Base-by-base conservation (phyloP, 2,797 vertebrate genomes). In the Benthosema pterotum region DNA sequence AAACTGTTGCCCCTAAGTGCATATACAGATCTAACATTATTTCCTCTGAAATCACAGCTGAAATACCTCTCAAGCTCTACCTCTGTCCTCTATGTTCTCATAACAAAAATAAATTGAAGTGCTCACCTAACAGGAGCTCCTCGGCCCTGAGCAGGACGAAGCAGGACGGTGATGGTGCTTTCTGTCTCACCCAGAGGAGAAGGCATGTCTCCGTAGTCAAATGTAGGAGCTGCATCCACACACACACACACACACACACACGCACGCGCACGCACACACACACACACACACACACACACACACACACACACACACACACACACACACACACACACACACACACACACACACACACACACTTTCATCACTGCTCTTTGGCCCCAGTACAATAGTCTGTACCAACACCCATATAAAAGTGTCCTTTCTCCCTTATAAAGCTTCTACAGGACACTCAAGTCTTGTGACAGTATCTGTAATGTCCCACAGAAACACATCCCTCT, bases 111-210 rank as follows among this genome's bases (percentile, higher is more conserved):
- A n/a, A n/a, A n/a, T n/a, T n/a, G n/a, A n/a, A n/a, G n/a, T n/a
- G n/a, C 88, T 83, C 67, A 98, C 97, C 97, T 99, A 90, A 99
- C 95, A 32, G 97, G 97, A 13, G 97, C 97, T 4, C 97, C 97
- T 5, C 96, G 90, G 71, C 97, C 97, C 87, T 97, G 96, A 0
- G 97, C 97, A 0, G 97, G 97, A 50, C 96, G 94, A 84, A 99
- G 91, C 72, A 99, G 87, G 71, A 99, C 96, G 0, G 97, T 99
- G 77, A 99, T 99, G 60, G 97, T 98, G 82, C 88, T 95, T 80
- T 99, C 97, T 0, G 97, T 97, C 80, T 99, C 97, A 0, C 95
- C 90, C 85, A 99, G 88, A 0, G 97, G 97, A 0, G 96, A 94
- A 0, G 97, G 97, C 91, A 98, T 95, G 89, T 99, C 96, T 47